phyloP scores from a whole-genome alignment of 2,888 invertebrate genomes.

The Pandemis cinnamomeana region DNA sequence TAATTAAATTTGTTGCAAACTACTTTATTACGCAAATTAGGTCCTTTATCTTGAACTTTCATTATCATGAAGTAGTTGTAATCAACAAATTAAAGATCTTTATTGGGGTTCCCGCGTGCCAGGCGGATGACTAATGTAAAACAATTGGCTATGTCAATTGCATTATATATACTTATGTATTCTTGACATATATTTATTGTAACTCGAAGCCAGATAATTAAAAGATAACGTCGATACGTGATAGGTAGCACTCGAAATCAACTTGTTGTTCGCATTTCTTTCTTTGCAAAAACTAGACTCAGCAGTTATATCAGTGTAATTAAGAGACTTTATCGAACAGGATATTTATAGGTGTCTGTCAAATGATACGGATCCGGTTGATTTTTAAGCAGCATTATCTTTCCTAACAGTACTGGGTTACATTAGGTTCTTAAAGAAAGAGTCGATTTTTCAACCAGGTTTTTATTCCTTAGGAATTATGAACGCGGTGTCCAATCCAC shows the following conservation, averaged over 20 bases:
- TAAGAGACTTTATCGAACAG: conserved; percentile 2
- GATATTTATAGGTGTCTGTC: background rate
- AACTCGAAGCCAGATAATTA: background rate
- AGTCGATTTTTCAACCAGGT: background rate
- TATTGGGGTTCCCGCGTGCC: background rate
- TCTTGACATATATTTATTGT: conserved; percentile 4
- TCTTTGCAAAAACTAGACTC: background rate
- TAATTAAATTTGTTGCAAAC: background rate
- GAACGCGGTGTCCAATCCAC: background rate
- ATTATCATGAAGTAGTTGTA: conserved; percentile 1
- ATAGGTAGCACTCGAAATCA: background rate
- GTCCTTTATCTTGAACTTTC: background rate
- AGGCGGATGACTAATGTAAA: background rate
- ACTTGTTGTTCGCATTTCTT: background rate
- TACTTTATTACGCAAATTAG: conserved; percentile 2
- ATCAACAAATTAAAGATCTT: no score
- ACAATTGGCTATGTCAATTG: background rate
- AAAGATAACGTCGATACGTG: conserved; percentile 7
- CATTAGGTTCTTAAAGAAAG: background rate
- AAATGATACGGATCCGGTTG: background rate
- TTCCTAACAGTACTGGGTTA: background rate
- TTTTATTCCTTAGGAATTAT: background rate
- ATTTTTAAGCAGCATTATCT: background rate
- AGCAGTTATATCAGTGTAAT: background rate
- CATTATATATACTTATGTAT: background rate